Evolutionary conservation across 2,888 invertebrate genomes (phyloP).

Genomic region (Rhyacophila evoluta): DNA sequence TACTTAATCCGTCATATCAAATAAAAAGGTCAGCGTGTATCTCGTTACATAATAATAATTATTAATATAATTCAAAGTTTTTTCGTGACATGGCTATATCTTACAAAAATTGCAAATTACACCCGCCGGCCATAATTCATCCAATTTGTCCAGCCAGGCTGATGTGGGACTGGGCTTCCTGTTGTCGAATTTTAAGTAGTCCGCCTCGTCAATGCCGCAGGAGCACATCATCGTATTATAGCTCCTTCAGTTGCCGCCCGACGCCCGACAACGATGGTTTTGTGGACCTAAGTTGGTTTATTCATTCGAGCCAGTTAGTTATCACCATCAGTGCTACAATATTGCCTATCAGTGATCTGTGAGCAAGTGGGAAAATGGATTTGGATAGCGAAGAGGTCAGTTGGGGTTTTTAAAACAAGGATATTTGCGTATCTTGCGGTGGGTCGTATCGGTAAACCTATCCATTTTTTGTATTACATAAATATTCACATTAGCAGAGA

Average conservation of each 20-base stretch:
- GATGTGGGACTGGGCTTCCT: slow-evolving; percentile 8
- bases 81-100: slow-evolving; percentile 2
- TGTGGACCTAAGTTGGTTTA: not conserved
- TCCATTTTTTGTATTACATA: too few species aligned
- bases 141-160: not conserved
- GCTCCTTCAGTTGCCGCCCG: slow-evolving; percentile 8
- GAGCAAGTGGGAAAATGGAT: not conserved
- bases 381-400: slow-evolving; percentile 1
- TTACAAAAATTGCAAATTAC: not conserved
- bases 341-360: not conserved
- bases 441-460: too few species aligned
- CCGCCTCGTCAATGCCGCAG: not conserved
- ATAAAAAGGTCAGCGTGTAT: too few species aligned
- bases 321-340: not conserved
- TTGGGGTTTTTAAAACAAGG: not conserved
- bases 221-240: not conserved
- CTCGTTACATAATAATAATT: too few species aligned
- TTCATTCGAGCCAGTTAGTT: not conserved
- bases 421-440: too few species aligned
- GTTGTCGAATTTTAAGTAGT: slow-evolving; percentile 14
- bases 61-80: too few species aligned
- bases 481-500: too few species aligned
- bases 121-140: slow-evolving; percentile 1
- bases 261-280: slow-evolving; percentile 24
- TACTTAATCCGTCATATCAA: too few species aligned